phyloP scores from a whole-genome alignment of 2,113 vertebrate species.

The Oncorhynchus kisutch region DNA sequence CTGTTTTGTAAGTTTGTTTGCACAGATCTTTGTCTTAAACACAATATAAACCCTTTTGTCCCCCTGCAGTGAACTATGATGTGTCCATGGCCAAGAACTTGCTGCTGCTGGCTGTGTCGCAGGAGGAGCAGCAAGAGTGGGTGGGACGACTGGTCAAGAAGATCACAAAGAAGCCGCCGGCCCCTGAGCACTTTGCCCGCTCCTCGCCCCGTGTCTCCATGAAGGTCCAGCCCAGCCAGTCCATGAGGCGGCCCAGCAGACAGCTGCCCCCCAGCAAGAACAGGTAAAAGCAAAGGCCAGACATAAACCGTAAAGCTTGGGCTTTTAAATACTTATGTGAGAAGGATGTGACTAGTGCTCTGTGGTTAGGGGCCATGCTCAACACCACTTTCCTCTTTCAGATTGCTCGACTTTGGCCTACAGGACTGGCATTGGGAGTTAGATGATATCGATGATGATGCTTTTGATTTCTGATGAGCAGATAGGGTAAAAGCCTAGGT shows the following conservation, averaged over 20 bases:
- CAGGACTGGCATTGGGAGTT: conserved; percentile 95
- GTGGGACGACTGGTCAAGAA: conserved; percentile 95
- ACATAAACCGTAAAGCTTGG: too few relatives aligned
- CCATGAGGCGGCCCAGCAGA: conserved; percentile 90
- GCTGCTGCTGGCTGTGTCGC: conserved; percentile 88
- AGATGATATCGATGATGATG: conserved; percentile 90
- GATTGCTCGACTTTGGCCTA: conserved; percentile 88
- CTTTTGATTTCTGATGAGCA: conserved; percentile 92
- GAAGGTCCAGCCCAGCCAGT: conserved; percentile 94
- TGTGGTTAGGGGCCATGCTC: not conserved
- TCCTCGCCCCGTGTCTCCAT: conserved; percentile 93
- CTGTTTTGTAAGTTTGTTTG: too few relatives aligned
- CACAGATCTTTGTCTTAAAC: too few relatives aligned
- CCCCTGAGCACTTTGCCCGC: conserved; percentile 87
- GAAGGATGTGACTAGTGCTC: not conserved
- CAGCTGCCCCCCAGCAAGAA: conserved; percentile 92
- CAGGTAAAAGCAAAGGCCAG: conserved; percentile 77
- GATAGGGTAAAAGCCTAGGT: conserved; percentile 45
- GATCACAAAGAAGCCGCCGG: conserved; percentile 95
- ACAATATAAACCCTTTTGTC: not conserved
- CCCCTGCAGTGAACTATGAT: conserved; percentile 89
- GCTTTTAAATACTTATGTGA: not conserved
- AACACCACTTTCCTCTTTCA: conserved; percentile 80
- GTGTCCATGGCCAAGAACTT: conserved; percentile 97
- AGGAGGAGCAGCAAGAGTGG: conserved; percentile 98